Percentiles rank a stretch among this genome's conserved stretches.
Conservation (phyloP, 2,113 vertebrate genomes). For the Oryzias celebensis region DNA sequence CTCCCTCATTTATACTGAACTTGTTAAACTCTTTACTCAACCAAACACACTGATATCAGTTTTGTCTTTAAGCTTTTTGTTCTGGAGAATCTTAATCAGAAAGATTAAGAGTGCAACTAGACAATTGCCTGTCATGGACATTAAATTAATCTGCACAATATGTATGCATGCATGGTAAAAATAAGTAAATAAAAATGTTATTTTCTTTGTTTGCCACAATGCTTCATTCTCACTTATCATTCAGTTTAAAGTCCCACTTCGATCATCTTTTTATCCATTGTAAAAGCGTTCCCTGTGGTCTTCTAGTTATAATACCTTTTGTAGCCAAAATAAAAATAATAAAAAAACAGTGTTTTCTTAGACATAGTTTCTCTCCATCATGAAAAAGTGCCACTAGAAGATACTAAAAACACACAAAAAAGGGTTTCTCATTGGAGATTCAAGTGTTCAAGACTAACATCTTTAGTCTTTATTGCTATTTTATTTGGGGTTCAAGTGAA, state of each 20-base stretch:
- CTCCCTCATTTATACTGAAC: constrained; percentile 22
- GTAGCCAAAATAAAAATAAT: no score
- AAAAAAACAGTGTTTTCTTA: no score
- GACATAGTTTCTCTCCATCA: no score
- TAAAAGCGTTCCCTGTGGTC: no score
- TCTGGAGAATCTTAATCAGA: constrained; percentile 13
- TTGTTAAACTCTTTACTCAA: constrained; percentile 20
- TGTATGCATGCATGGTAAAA: background rate
- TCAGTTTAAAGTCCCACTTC: background rate
- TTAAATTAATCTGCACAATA: background rate
- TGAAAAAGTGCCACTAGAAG: no score
- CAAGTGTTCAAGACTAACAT: no score
- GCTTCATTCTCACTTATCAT: background rate
- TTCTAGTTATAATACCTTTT: no score
- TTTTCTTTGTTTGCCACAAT: background rate
- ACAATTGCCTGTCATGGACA: constrained; percentile 9
- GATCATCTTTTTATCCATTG: no score
- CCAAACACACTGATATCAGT: constrained; percentile 2
- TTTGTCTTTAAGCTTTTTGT: constrained; percentile 21
- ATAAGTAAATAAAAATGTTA: background rate
- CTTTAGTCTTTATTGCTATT: no score
- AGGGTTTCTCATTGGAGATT: no score
- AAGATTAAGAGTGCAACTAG: constrained; percentile 5
- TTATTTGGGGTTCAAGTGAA: no score
- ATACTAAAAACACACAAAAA: no score